Percentiles rank a stretch among this genome's conserved stretches.
Conservation (phyloP, 2,113 vertebrate genomes). For the Arvicanthis niloticus region DNA sequence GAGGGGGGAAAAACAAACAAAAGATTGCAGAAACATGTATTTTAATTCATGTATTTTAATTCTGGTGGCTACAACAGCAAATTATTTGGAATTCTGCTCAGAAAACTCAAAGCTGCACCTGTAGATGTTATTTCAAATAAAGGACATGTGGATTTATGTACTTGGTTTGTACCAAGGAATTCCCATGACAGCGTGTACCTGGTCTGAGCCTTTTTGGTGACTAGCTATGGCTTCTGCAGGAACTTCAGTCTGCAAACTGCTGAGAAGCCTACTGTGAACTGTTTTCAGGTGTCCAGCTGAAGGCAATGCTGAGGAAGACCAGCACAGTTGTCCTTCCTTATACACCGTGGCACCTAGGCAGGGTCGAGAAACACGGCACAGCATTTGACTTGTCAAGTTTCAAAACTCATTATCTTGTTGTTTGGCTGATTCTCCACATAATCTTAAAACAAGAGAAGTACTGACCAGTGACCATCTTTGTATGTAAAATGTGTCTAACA, state of each 20-base stretch:
- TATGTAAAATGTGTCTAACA: constrained; percentile 11
- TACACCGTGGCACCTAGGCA: constrained; percentile 63
- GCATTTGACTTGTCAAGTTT: constrained; percentile 54
- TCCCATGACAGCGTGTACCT: not conserved
- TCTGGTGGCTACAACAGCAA: constrained; percentile 59
- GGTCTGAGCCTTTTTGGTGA: constrained; percentile 4
- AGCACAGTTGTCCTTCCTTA: constrained; percentile 69
- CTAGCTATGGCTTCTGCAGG: constrained; percentile 4
- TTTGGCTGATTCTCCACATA: constrained; percentile 19
- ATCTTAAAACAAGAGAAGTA: constrained; percentile 39
- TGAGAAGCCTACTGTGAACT: not conserved
- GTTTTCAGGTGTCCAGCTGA: constrained; percentile 45
- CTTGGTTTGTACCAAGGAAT: not conserved
- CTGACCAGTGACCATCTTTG: not conserved
- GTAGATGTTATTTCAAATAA: not conserved
- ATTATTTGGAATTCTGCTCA: constrained; percentile 35
- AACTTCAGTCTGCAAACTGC: constrained; percentile 15
- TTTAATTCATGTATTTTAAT: constrained; percentile 82
- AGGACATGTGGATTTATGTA: not conserved
- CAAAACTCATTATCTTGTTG: constrained; percentile 3
- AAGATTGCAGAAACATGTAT: constrained; percentile 81
- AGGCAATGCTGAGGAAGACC: constrained; percentile 47
- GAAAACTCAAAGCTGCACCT: constrained; percentile 46
- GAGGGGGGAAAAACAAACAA: not conserved
- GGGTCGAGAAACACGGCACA: constrained; percentile 65